Conservation (phyloP, 2,113 vertebrate genomes). For the Dipodomys spectabilis region DNA sequence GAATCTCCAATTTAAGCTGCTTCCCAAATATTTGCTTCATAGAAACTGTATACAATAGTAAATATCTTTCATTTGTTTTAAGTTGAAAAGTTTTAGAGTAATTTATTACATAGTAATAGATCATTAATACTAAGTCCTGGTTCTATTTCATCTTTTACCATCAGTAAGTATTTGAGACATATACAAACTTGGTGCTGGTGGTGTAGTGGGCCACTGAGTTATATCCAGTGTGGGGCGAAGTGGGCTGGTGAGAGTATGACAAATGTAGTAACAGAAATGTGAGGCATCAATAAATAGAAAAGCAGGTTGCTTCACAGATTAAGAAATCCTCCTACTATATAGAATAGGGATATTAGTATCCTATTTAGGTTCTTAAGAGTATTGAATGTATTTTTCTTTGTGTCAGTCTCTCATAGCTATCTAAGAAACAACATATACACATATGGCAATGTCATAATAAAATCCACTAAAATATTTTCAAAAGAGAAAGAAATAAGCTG, state of each 20-base stretch:
- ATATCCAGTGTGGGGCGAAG: not conserved
- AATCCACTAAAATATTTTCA: too few relatives aligned
- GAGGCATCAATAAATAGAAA: not conserved
- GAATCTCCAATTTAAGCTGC: not conserved
- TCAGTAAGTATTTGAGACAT: not conserved
- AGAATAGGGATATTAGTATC: not conserved
- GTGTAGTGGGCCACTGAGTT: not conserved
- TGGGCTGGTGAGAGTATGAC: not conserved
- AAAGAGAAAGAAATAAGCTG: too few relatives aligned
- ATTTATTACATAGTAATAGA: not conserved
- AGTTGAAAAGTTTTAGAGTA: not conserved
- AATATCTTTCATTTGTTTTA: not conserved
- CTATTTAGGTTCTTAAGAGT: slow-evolving; percentile 21
- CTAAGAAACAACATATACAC: not conserved
- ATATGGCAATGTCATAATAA: too few relatives aligned
- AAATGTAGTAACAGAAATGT: not conserved
- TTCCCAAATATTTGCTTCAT: not conserved
- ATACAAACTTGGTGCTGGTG: not conserved
- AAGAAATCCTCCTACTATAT: not conserved
- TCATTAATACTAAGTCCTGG: not conserved
- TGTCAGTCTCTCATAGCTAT: not conserved
- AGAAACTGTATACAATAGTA: not conserved
- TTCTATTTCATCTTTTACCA: not conserved
- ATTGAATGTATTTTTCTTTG: not conserved
- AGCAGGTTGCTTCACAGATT: not conserved